Conservation (phyloP, 2,888 invertebrate genomes). For the Petrolisthes cinctipes region DNA sequence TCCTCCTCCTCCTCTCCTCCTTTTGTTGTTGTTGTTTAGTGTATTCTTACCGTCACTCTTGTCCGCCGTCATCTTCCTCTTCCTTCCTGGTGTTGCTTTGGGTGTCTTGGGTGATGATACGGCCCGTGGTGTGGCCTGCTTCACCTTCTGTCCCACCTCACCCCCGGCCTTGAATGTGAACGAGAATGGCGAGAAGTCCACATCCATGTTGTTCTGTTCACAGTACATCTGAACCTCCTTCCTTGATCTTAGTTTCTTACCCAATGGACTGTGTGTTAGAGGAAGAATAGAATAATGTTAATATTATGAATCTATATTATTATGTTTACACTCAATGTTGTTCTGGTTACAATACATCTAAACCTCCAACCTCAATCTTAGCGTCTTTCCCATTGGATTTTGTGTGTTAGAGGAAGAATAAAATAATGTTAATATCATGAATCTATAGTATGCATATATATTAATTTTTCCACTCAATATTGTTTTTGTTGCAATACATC, state of each 20-base stretch:
- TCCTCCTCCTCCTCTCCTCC: neutral
- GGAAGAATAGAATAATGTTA: neutral
- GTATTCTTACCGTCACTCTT: constrained; percentile 49
- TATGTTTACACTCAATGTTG: no score
- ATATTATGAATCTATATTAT: no score
- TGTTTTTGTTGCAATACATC: no score
- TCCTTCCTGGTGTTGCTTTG: constrained; percentile 21
- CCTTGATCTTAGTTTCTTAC: constrained; percentile 63
- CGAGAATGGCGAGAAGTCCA: constrained; percentile 37
- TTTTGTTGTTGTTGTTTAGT: no score
- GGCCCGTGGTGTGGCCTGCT: constrained; percentile 11
- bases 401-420: no score
- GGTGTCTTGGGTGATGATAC: constrained; percentile 29
- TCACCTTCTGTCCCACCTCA: neutral
- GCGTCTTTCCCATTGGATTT: no score
- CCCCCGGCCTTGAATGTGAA: constrained; percentile 38
- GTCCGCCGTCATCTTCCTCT: constrained; percentile 42
- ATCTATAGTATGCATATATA: no score
- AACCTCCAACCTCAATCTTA: no score
- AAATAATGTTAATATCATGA: no score
- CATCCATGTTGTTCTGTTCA: constrained; percentile 40
- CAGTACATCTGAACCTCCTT: constrained; percentile 55
- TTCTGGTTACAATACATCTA: neutral
- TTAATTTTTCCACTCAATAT: no score
- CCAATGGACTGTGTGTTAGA: constrained; percentile 57